These are phyloP conservation scores for Troides aeacus DNA, from an alignment of 2,888 invertebrate genomes.

Conservation along the genomic window DNA sequence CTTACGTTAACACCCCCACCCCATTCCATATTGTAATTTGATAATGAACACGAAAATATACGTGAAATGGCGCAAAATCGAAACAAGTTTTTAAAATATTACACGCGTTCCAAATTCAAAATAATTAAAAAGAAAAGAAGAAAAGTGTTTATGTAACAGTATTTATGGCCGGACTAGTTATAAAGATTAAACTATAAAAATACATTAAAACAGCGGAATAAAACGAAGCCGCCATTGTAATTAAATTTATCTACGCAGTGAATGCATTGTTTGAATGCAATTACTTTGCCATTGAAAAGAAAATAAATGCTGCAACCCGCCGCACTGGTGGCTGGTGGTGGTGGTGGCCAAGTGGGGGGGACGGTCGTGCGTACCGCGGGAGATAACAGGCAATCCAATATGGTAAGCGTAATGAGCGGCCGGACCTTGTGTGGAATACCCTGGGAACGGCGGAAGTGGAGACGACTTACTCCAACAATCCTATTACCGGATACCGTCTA, in stretches of 20 bases:
- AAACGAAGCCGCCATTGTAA: too few relatives aligned
- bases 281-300: conserved; percentile 10
- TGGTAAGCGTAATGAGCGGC: conserved; percentile 61
- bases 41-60: too few relatives aligned
- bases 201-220: too few relatives aligned
- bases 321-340: conserved; percentile 13
- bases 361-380: conserved; percentile 50
- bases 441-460: conserved; percentile 40
- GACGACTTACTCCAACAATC: conserved; percentile 17
- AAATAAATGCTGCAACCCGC: conserved; percentile 18
- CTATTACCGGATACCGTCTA: background rate
- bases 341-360: conserved; percentile 27
- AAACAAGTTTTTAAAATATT: too few relatives aligned
- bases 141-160: too few relatives aligned
- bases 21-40: too few relatives aligned
- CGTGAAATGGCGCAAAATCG: too few relatives aligned
- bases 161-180: too few relatives aligned
- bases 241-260: background rate
- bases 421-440: conserved; percentile 60
- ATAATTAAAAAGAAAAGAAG: too few relatives aligned
- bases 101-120: too few relatives aligned
- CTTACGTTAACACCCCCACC: too few relatives aligned
- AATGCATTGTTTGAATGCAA: conserved; percentile 4
- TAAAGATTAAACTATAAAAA: too few relatives aligned
- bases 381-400: conserved; percentile 61